Conservation (phyloP, 2,797 vertebrate species). For the Paguma larvata region DNA sequence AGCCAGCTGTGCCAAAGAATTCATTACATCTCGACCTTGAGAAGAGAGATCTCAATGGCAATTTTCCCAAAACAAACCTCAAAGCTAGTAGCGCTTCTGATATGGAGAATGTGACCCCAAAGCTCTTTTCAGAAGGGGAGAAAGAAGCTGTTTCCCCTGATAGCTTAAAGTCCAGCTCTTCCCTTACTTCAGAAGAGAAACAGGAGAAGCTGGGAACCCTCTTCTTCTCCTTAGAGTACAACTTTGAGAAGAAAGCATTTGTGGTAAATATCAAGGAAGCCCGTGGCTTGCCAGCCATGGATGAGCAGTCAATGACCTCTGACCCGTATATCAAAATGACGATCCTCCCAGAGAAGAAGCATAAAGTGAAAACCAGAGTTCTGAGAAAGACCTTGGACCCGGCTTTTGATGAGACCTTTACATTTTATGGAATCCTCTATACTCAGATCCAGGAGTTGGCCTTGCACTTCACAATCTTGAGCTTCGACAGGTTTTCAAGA, state of each 20-base stretch:
- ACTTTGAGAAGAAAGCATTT: constrained; percentile 97
- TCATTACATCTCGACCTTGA: constrained; percentile 97
- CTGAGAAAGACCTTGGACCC: constrained; percentile 98
- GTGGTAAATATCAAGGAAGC: constrained; percentile 99
- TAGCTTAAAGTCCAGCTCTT: constrained; percentile 93
- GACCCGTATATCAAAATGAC: constrained; percentile 99
- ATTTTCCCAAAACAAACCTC: constrained; percentile 94
- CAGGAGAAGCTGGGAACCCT: constrained; percentile 94
- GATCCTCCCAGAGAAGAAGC: constrained; percentile 98
- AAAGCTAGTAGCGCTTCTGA: constrained; percentile 94
- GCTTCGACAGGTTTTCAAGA: constrained; percentile 98
- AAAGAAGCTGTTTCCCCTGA: constrained; percentile 91
- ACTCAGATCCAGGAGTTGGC: constrained; percentile 94
- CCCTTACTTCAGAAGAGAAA: constrained; percentile 93
- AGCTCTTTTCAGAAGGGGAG: constrained; percentile 91
- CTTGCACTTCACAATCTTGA: constrained; percentile 97
- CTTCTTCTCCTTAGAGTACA: constrained; percentile 97
- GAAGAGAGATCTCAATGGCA: constrained; percentile 97
- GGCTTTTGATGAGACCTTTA: constrained; percentile 98
- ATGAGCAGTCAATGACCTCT: constrained; percentile 98
- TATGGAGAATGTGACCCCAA: constrained; percentile 92
- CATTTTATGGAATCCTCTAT: constrained; percentile 97
- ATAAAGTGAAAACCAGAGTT: constrained; percentile 98
- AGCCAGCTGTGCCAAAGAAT: constrained; percentile 89
- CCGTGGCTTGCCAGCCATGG: constrained; percentile 96